A percentile compares a stretch with the other conserved stretches of the same genome.
Conservation (phyloP, 1,140 invertebrate species). For the Bicyclus anynana region DNA sequence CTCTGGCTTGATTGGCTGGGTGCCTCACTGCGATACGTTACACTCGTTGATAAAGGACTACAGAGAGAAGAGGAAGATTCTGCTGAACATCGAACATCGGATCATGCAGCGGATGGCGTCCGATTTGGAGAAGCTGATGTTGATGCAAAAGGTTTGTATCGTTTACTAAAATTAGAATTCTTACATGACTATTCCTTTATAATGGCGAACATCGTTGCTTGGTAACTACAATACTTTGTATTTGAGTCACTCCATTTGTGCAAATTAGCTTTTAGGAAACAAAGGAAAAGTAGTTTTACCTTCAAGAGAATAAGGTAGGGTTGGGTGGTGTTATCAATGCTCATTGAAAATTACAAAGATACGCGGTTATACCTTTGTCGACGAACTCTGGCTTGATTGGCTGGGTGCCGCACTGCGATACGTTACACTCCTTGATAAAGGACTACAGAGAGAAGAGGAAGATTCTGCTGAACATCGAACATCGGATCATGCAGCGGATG, state of each 20-base stretch:
- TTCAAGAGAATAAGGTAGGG: too few species aligned
- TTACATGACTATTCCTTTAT: too few species aligned
- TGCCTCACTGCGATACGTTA: slow-evolving; percentile 85
- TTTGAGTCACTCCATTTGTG: too few species aligned
- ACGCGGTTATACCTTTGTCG: slow-evolving; percentile 97
- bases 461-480: slow-evolving; percentile 97
- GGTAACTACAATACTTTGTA: too few species aligned
- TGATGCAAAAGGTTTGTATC: slow-evolving; percentile 92
- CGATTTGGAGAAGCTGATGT: slow-evolving; percentile 96
- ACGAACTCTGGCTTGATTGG: slow-evolving; percentile 99
- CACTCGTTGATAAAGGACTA: slow-evolving; percentile 98
- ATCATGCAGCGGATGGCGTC: slow-evolving; percentile 99
- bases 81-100: slow-evolving; percentile 97
- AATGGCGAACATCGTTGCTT: too few species aligned
- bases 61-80: slow-evolving; percentile 97
- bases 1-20: slow-evolving; percentile 99
- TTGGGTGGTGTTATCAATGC: too few species aligned
- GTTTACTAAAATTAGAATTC: too few species aligned
- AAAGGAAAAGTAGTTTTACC: too few species aligned
- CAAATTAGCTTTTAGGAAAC: too few species aligned
- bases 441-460: slow-evolving; percentile 99
- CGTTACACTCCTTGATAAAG: slow-evolving; percentile 94
- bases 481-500: slow-evolving; percentile 98
- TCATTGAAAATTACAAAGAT: too few species aligned
- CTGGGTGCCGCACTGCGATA: slow-evolving; percentile 90